Conservation (phyloP, 2,888 invertebrate genomes). For the Beris morrisii region DNA sequence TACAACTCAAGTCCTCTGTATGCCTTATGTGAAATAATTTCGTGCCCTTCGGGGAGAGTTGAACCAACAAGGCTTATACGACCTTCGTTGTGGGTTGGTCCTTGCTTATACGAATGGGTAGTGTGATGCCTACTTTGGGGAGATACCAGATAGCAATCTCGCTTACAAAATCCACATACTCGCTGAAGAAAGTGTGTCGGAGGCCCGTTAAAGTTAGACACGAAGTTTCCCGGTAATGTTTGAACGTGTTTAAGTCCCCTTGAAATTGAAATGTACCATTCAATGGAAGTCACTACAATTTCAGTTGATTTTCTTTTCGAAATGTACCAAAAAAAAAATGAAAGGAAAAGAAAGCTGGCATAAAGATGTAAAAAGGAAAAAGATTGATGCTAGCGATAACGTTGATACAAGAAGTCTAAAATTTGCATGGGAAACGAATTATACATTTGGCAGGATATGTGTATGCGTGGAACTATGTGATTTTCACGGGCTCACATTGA, state of each 20-base stretch:
- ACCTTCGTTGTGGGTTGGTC: too few species aligned
- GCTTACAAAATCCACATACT: neutral
- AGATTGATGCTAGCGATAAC: conserved; percentile 15
- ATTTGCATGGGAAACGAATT: conserved; percentile 18
- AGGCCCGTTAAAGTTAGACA: conserved; percentile 3
- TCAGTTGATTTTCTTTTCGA: conserved; percentile 11
- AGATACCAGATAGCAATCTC: neutral
- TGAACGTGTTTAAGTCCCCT: conserved; percentile 7
- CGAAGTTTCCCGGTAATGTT: conserved; percentile 3
- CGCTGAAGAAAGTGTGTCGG: neutral
- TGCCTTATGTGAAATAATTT: conserved; percentile 2
- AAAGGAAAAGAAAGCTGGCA: neutral
- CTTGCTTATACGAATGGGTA: too few species aligned
- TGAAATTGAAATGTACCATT: conserved; percentile 24
- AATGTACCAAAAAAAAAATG: conserved; percentile 4
- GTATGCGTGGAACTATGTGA: conserved; percentile 1
- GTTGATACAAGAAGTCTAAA: conserved; percentile 4
- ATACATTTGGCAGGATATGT: conserved; percentile 2
- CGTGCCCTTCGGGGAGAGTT: neutral
- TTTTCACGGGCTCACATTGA: conserved; percentile 1
- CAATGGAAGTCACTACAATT: conserved; percentile 19
- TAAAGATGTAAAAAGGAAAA: neutral
- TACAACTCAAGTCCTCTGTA: neutral
- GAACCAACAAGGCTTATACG: conserved; percentile 7
- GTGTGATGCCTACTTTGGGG: neutral